Base-by-base conservation (phyloP, 2,888 invertebrate species). In the Melitaea athalia region DNA sequence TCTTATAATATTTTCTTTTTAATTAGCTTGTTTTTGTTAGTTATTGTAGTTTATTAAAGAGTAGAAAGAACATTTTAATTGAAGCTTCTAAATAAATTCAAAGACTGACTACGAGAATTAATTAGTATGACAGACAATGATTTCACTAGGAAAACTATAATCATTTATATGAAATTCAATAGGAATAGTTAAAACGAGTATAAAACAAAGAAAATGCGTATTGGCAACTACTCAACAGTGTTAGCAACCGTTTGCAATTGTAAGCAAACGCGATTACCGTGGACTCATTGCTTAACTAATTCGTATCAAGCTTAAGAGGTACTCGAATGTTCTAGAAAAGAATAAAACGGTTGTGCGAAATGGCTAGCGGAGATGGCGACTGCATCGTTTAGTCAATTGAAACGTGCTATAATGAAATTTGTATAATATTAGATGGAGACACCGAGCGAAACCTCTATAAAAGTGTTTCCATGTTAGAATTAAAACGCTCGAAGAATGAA, bases 231-330 rank as follows among this genome's bases (percentile, higher is more conserved):
- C 82, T 85, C 82, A 77, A 78, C 77, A 77, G 81, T 83, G 84
- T 85, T 82, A 84, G 81, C 74, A 78, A 78, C 82, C 81, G 85
- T 85, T 89, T 86, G 87, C 85, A 86, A 89, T 88, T 89, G 86
- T 88, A 88, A 89, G 82, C 81, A 83, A 83, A 84, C 81, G 81
- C 79, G 80, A 87, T 89, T 88, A 87, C 81, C 76, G 78, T 74
- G 76, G 78, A 82, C 82, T 87, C 83, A 82, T 80, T 85, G 86
- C 83, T 86, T 87, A 81, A 85, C 85, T 90, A 89, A 90, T 89
- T 89, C 85, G 79, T 83, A 86, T 83, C 82, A 85, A 82, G 81
- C 79, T 82, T 86, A 84, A 85, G 81, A 84, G 77, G 74, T 76
- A 79, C 80, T 83, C 74, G 76, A 81, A 79, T 79, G 78, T 78